These are phyloP conservation scores for Paradisaea rubra DNA, from an alignment of 2,113 vertebrate genomes.

Conservation along the genomic window DNA sequence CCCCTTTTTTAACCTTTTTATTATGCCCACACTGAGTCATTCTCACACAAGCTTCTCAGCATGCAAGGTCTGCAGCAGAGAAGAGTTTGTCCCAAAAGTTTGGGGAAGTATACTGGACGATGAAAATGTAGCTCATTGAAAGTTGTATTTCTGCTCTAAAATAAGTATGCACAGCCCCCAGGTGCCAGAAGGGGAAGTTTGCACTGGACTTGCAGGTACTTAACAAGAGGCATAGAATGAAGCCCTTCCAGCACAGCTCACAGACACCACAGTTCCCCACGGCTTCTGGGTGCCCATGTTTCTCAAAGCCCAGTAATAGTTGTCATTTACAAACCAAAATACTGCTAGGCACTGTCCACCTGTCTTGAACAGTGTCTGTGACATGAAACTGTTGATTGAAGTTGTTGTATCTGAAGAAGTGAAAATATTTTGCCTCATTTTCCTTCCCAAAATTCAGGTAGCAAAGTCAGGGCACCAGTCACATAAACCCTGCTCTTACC, in stretches of 20 bases:
- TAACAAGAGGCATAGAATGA: neutral
- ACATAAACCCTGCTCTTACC: neutral
- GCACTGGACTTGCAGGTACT: neutral
- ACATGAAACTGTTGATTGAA: neutral
- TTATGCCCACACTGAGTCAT: neutral
- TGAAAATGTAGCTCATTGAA: neutral
- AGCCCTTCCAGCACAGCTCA: neutral
- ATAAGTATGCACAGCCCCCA: accelerated
- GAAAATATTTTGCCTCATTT: neutral
- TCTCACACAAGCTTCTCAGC: neutral
- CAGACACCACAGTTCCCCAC: accelerated
- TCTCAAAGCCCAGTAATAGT: accelerated
- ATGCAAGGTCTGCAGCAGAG: neutral
- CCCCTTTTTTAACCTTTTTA: neutral
- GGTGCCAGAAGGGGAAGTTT: neutral
- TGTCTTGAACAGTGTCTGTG: neutral
- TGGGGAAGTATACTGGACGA: neutral
- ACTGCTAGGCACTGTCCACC: neutral
- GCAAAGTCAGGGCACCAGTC: neutral
- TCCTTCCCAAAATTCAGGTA: neutral
- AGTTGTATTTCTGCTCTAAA: neutral
- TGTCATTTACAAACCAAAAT: neutral
- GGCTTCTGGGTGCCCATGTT: accelerated
- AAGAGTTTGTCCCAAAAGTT: neutral
- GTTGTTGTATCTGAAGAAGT: neutral